phyloP scores from a whole-genome alignment of 2,797 vertebrate genomes.

The Bovichtus diacanthus region DNA sequence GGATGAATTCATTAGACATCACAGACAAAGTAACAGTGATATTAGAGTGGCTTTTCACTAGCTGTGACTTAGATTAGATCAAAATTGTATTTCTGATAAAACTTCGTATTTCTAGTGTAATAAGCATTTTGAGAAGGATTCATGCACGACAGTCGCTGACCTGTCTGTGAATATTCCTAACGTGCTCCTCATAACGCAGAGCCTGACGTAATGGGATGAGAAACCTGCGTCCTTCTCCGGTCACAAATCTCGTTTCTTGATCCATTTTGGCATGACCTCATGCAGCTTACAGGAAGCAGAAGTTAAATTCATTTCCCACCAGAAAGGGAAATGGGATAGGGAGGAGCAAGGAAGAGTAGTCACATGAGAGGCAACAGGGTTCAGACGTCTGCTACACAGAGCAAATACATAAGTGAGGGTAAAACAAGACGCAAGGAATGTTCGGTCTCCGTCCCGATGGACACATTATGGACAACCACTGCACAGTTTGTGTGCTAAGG shows the following conservation, averaged over 20 bases:
- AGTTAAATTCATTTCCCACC: constrained; percentile 58
- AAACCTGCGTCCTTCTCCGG: constrained; percentile 11
- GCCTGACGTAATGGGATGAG: neutral
- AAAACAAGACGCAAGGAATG: neutral
- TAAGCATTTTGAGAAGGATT: neutral
- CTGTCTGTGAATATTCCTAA: neutral
- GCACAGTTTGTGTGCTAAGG: neutral
- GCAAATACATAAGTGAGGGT: neutral
- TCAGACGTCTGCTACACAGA: constrained; percentile 1
- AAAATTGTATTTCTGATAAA: neutral
- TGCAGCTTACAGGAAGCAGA: constrained; percentile 44
- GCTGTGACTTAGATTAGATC: neutral
- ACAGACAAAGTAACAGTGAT: neutral
- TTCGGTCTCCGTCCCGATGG: neutral
- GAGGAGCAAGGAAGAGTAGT: constrained; percentile 10
- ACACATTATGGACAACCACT: neutral
- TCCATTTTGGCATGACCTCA: constrained; percentile 31
- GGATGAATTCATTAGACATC: constrained; percentile 5
- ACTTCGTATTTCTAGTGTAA: neutral
- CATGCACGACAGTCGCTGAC: neutral
- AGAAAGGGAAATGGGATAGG: constrained; percentile 45
- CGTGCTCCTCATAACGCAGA: neutral
- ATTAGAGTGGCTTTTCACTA: neutral
- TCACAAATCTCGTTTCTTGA: constrained; percentile 31
- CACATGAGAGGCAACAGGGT: neutral